Evolutionary conservation across 2,797 vertebrate genomes (phyloP).

Genomic region (Oceanodroma leucorhoa): DNA sequence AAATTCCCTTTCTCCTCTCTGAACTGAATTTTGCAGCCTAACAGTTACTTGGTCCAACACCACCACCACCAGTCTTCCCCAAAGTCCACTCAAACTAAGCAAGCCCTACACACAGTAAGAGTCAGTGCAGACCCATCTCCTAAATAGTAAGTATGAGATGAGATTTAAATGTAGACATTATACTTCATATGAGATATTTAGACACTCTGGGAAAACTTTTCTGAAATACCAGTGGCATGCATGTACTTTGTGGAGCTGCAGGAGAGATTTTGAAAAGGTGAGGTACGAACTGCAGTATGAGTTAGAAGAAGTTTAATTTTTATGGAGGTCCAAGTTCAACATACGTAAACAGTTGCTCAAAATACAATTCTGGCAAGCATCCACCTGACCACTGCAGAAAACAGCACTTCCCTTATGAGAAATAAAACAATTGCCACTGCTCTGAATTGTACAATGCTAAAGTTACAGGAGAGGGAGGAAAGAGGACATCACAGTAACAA

Average conservation of each 20-base stretch:
- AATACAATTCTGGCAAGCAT: constrained; percentile 37
- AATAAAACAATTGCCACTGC: constrained; percentile 3
- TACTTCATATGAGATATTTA: not conserved
- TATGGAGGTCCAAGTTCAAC: not conserved
- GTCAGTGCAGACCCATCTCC: not conserved
- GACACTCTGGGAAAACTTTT: not conserved
- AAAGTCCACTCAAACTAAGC: not conserved
- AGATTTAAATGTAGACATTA: not conserved
- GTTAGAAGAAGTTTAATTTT: not conserved
- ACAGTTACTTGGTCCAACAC: not conserved
- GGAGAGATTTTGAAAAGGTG: not conserved
- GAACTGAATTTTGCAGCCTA: not conserved
- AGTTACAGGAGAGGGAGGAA: not conserved
- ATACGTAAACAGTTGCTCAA: not conserved
- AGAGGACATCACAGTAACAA: not conserved
- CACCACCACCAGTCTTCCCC: not conserved
- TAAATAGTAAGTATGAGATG: not conserved
- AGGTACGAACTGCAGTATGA: not conserved
- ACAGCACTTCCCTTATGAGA: not conserved
- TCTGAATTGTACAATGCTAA: not conserved
- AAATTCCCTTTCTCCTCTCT: not conserved
- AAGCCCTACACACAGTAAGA: not conserved
- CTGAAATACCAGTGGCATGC: not conserved
- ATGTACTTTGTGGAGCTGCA: fast-evolving
- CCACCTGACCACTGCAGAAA: not conserved